phyloP scores from a whole-genome alignment of 2,113 vertebrate species.

The Aix galericulata region DNA sequence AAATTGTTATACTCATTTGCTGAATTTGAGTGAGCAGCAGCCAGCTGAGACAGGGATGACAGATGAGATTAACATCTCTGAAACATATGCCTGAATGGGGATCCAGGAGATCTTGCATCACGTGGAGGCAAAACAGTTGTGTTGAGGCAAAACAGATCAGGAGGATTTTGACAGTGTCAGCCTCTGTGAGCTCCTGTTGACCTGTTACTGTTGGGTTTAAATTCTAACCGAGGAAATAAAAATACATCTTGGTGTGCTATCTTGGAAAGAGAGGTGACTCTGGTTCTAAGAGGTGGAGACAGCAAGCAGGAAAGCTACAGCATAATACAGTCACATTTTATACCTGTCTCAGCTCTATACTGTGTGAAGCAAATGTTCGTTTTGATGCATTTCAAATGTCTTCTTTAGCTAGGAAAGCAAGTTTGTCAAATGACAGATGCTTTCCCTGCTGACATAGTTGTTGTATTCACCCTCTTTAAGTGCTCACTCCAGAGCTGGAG shows the following conservation, averaged over 20 bases:
- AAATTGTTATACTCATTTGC: not conserved
- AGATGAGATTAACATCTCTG: not conserved
- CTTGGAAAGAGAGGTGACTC: not conserved
- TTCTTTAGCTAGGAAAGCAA: conserved; percentile 27
- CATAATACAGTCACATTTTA: not conserved
- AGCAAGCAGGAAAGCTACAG: not conserved
- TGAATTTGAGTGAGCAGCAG: not conserved
- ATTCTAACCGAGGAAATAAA: not conserved
- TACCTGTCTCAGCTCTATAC: not conserved
- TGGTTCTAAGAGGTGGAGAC: not conserved
- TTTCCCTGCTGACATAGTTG: conserved; percentile 7
- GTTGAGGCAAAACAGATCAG: not conserved
- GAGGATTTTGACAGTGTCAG: not conserved
- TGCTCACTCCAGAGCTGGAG: not conserved
- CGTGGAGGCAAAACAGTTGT: not conserved
- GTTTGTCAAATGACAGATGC: conserved; percentile 1
- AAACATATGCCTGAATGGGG: not conserved
- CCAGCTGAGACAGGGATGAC: not conserved
- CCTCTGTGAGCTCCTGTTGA: not conserved
- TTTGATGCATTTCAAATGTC: conserved; percentile 12
- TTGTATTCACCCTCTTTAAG: conserved; percentile 4
- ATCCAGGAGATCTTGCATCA: not conserved
- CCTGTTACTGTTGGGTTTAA: not conserved
- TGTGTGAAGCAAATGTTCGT: not conserved
- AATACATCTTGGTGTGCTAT: not conserved